Percentiles rank a stretch among this genome's conserved stretches.
Conservation (phyloP, 2,113 vertebrate genomes). For the Epinephelus fuscoguttatus region DNA sequence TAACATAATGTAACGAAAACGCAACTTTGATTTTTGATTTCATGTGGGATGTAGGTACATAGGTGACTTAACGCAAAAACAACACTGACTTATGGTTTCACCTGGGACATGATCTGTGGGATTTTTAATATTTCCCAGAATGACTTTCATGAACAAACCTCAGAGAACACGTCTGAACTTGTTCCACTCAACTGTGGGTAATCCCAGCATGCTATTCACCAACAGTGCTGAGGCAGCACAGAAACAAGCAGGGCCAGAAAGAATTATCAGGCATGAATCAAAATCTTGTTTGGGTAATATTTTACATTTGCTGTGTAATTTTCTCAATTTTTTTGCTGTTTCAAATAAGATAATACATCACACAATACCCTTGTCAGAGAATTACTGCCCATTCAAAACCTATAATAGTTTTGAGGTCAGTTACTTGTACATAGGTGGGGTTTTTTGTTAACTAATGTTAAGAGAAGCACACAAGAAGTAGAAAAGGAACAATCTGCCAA, state of each 20-base stretch:
- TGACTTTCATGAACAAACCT: no score
- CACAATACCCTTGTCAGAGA: no score
- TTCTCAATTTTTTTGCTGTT: background rate
- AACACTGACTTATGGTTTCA: background rate
- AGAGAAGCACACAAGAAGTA: background rate
- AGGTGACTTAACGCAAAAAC: no score
- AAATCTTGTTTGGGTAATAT: background rate
- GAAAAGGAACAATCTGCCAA: background rate
- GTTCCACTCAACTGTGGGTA: background rate
- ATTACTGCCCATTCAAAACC: no score
- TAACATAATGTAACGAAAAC: no score
- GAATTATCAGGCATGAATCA: background rate
- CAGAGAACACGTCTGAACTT: constrained; percentile 29
- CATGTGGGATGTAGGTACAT: no score
- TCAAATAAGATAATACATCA: no score
- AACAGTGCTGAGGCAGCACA: background rate
- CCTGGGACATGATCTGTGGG: background rate
- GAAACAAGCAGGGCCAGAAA: background rate
- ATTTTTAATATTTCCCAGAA: no score
- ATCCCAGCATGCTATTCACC: background rate
- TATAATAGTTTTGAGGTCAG: no score
- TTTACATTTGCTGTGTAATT: background rate
- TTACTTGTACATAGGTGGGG: no score
- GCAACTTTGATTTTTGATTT: no score
- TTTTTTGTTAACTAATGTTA: background rate